phyloP scores from a whole-genome alignment of 2,797 vertebrate species.

The Sebastes melanostomus region DNA sequence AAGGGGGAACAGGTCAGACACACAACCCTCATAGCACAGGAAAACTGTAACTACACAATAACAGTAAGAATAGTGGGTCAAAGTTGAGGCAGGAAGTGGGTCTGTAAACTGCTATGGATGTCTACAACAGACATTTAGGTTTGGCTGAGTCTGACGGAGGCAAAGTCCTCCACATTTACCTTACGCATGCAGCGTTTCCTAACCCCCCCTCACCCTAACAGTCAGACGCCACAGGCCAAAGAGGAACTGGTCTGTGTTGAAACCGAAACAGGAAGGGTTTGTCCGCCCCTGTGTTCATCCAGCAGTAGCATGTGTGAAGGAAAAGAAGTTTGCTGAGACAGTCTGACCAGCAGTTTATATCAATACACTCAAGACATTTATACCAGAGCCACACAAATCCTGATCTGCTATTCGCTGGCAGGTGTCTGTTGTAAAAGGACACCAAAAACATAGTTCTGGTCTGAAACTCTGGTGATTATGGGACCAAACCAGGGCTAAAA shows the following conservation, averaged over 20 bases:
- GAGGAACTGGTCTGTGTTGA: conserved; percentile 59
- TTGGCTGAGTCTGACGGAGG: background rate
- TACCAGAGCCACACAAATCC: background rate
- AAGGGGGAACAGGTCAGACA: background rate
- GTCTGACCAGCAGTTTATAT: background rate
- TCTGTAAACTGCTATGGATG: background rate
- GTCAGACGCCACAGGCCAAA: background rate
- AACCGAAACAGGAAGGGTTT: conserved; percentile 66
- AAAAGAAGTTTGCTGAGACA: background rate
- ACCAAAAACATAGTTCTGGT: background rate
- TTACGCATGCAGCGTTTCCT: background rate
- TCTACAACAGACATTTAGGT: background rate
- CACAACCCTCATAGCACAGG: background rate
- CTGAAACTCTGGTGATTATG: background rate
- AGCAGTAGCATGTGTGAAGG: background rate
- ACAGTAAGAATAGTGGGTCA: background rate
- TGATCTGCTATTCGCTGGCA: background rate
- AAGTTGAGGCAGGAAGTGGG: background rate
- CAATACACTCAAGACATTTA: background rate
- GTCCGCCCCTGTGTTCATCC: conserved; percentile 27
- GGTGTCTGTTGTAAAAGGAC: background rate
- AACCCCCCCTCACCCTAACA: background rate
- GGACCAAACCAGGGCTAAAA: background rate
- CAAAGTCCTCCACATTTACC: background rate
- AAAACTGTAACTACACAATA: background rate